Evolutionary conservation across 2,113 vertebrate species (phyloP).

Genomic region (Albula glossodonta): DNA sequence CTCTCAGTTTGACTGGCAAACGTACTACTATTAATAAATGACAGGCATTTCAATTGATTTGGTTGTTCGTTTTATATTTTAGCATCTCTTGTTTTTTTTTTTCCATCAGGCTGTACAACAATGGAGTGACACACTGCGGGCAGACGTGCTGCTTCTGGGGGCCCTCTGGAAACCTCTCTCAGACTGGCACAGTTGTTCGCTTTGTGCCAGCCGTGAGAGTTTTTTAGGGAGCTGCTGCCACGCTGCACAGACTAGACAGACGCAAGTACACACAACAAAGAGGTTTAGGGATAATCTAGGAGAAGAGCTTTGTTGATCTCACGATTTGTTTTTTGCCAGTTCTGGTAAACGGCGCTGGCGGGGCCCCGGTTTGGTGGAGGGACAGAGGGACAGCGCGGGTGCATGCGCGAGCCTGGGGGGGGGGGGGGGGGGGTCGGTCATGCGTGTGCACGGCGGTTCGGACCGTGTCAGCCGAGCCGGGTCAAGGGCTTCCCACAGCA

Average conservation of each 20-base stretch:
- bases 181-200: background rate
- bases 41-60: background rate
- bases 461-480: background rate
- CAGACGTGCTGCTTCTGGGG: background rate
- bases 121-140: background rate
- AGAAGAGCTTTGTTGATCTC: constrained; percentile 25
- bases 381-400: constrained; percentile 8
- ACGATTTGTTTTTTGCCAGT: constrained; percentile 27
- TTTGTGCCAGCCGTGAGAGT: background rate
- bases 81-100: background rate
- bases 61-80: background rate
- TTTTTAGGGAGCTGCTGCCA: background rate
- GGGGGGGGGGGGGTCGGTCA: background rate
- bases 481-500: constrained; percentile 2
- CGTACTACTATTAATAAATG: background rate
- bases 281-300: constrained; percentile 34
- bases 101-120: background rate
- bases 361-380: background rate
- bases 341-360: constrained; percentile 19
- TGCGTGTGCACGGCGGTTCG: background rate
- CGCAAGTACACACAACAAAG: constrained; percentile 25
- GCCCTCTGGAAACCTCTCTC: background rate
- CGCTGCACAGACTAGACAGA: background rate
- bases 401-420: background rate
- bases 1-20: background rate